Base-by-base conservation (phyloP, 2,888 invertebrate species). In the Incurvaria masculella region DNA sequence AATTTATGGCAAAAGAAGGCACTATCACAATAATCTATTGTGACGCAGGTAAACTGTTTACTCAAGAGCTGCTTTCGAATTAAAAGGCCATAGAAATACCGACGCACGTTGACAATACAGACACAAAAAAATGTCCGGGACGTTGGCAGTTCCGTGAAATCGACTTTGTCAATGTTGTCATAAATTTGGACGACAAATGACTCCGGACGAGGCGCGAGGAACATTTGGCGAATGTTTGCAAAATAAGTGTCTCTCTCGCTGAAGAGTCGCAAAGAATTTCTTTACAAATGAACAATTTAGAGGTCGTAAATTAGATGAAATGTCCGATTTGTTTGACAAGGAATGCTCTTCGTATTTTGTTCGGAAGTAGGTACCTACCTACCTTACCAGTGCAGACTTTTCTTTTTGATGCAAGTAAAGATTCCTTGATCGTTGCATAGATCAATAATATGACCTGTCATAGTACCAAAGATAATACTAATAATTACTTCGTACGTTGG, bases 121-220 rank as follows among this genome's bases (percentile, higher is more conserved):
- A 33, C 3, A 33, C 33, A 33, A 33, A 33, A 33, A 23, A 33
- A 33, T 6, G 14, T 11, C 11, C 33, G 33, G 14, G 33, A 8
- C 33, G 26, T 5, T 21, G 20, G 42, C 23, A 43, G 2, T 47
- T 41, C 70, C 74, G 66, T 69, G 66, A 75, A 75, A 76, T 76
- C 71, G 72, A 75, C 74, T 72, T 70, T 75, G 78, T 75, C 75
- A 73, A 68, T 67, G 66, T 55, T 33, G 33, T 64, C 69, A 71
- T 76, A 76, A 76, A 76, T 76, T 73, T 75, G 63, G 55, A 62
- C 61, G 57, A 62, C 58, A 64, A 61, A 57, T 58, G 55, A 14
- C 14, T 4, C 14, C 33, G 11, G 3, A n/a, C 4, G 33, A 14
- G 33, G 33, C 33, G 33, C 3, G 33, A 14, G 11, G 33, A 14